Evolutionary conservation across 2,113 vertebrate species (phyloP).

Genomic region (Colius striatus): DNA sequence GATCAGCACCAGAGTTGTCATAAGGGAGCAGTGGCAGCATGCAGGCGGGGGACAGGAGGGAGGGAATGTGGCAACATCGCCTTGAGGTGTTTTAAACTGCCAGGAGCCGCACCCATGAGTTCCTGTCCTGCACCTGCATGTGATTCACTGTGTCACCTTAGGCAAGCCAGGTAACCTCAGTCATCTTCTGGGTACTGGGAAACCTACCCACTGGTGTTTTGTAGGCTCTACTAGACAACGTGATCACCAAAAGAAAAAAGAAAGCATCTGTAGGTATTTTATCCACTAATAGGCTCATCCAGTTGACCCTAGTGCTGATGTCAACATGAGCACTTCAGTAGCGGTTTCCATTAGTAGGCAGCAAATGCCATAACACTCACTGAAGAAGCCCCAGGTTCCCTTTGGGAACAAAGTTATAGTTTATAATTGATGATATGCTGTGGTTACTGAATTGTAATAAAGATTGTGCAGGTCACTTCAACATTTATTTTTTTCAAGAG

Average conservation of each 20-base stretch:
- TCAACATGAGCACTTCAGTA: not conserved
- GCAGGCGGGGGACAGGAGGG: not conserved
- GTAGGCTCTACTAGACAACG: not conserved
- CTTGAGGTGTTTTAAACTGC: not conserved
- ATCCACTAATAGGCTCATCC: not conserved
- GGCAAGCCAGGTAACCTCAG: not conserved
- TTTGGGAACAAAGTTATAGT: not conserved
- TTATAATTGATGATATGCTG: not conserved
- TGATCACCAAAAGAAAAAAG: not conserved
- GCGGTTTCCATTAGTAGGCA: not conserved
- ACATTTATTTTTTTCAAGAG: not conserved
- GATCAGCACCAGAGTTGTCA: not conserved
- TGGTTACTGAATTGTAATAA: not conserved
- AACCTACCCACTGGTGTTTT: not conserved
- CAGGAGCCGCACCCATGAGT: accelerated
- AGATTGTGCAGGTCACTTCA: not conserved
- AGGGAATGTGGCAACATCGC: not conserved
- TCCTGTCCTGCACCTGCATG: not conserved
- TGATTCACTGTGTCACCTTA: not conserved
- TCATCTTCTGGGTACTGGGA: not conserved
- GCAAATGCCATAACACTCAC: not conserved
- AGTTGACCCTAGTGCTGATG: not conserved
- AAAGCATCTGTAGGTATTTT: not conserved
- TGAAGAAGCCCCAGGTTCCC: not conserved
- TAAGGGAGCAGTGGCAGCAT: not conserved